Evolutionary conservation across 2,797 vertebrate species (phyloP).

Genomic region (Myripristis jacobus): DNA sequence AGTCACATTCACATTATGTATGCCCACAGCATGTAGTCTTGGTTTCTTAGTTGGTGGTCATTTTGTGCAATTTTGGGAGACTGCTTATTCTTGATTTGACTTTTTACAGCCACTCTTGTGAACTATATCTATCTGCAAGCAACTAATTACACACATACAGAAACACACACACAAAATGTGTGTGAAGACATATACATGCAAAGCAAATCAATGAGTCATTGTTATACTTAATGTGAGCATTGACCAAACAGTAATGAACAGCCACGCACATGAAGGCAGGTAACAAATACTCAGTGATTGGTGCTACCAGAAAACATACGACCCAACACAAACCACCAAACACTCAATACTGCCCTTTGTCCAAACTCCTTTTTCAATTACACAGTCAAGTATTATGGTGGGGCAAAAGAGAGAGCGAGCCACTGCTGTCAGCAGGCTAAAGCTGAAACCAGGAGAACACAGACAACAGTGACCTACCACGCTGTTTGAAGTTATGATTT

Average conservation of each 20-base stretch:
- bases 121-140: background rate
- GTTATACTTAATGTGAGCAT: conserved; percentile 2
- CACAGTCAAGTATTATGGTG: conserved; percentile 25
- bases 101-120: too few species aligned
- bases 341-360: conserved; percentile 11
- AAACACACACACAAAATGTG: background rate
- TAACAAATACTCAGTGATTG: conserved; percentile 27
- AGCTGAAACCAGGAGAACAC: conserved; percentile 60
- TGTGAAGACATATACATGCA: background rate
- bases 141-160: background rate
- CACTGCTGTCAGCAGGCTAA: conserved; percentile 33
- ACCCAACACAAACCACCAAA: conserved; percentile 6
- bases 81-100: too few species aligned
- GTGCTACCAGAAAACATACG: conserved; percentile 23
- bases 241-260: conserved; percentile 23
- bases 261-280: conserved; percentile 12
- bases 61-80: too few species aligned
- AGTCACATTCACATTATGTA: too few species aligned
- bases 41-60: too few species aligned
- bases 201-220: conserved; percentile 9
- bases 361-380: conserved; percentile 14
- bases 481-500: conserved; percentile 82
- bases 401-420: conserved; percentile 2
- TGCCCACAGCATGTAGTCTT: too few species aligned
- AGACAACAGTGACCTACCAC: conserved; percentile 67